Conservation (phyloP, 2,797 vertebrate species). For the Acanthopagrus latus region DNA sequence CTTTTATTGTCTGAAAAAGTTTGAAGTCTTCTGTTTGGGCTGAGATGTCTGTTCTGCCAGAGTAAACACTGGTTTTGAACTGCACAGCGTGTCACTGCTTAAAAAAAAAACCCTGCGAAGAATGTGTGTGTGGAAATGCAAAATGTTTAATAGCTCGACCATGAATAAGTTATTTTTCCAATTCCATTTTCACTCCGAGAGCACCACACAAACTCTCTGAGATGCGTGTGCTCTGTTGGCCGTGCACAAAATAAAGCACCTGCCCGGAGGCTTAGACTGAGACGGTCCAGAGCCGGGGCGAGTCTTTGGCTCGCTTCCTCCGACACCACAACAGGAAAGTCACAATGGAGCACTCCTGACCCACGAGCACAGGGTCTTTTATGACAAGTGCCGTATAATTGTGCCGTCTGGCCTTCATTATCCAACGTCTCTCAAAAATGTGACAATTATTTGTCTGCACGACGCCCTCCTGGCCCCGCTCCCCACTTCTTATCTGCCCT, state of each 20-base stretch:
- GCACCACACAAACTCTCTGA: conserved; percentile 8
- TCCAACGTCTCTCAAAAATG: conserved; percentile 63
- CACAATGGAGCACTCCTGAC: conserved; percentile 54
- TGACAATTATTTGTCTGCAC: conserved; percentile 66
- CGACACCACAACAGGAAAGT: conserved; percentile 52
- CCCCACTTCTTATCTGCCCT: conserved; percentile 57
- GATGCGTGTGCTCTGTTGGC: conserved; percentile 15
- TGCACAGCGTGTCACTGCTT: conserved; percentile 30
- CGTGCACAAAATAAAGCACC: conserved; percentile 54
- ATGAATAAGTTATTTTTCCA: conserved; percentile 36
- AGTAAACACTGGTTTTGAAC: conserved; percentile 48
- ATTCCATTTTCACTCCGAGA: conserved; percentile 11
- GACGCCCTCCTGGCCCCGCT: conserved; percentile 41
- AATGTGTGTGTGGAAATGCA: conserved; percentile 37
- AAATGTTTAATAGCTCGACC: conserved; percentile 45
- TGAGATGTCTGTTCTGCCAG: conserved; percentile 51
- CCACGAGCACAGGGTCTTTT: conserved; percentile 54
- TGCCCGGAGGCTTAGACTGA: conserved; percentile 63
- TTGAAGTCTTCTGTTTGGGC: conserved; percentile 45
- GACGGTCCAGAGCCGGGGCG: conserved; percentile 49
- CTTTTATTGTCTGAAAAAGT: conserved; percentile 50
- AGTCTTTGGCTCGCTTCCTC: conserved; percentile 59
- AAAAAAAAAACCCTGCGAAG: conserved; percentile 28
- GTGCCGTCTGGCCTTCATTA: conserved; percentile 70
- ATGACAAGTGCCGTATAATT: conserved; percentile 67